Conservation (phyloP, 2,113 vertebrate species). For the Indicator indicator region DNA sequence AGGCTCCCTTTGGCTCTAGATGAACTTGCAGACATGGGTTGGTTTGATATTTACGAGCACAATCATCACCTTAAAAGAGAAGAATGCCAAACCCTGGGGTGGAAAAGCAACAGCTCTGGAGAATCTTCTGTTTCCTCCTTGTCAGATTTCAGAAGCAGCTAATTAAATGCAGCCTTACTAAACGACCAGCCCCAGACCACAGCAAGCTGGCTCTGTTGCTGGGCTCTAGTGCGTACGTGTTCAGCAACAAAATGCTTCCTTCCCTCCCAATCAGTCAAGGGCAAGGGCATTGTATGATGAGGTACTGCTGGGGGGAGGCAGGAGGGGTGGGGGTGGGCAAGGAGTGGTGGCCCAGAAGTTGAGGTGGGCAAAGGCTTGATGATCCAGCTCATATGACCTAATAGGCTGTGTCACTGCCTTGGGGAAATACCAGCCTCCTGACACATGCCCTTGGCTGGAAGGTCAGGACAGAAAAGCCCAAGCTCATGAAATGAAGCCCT, state of each 20-base stretch:
- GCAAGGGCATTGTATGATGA: constrained; percentile 12
- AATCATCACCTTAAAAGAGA: constrained; percentile 12
- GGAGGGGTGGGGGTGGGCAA: neutral
- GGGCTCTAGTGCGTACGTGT: constrained; percentile 16
- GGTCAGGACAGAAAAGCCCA: constrained; percentile 70
- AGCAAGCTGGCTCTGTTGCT: neutral
- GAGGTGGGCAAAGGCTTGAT: constrained; percentile 27
- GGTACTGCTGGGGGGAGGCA: neutral
- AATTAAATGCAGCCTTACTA: constrained; percentile 53
- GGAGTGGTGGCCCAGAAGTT: constrained; percentile 52
- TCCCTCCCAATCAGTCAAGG: constrained; percentile 10
- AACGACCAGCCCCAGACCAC: constrained; percentile 8
- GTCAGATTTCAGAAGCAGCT: constrained; percentile 25
- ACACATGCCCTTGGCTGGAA: constrained; percentile 68
- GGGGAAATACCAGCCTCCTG: constrained; percentile 49
- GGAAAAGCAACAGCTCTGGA: neutral
- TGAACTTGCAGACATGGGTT: neutral
- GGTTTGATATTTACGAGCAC: neutral
- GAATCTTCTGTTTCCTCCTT: constrained; percentile 23
- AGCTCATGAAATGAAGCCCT: constrained; percentile 59
- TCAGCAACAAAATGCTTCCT: constrained; percentile 55
- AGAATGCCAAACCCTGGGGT: neutral
- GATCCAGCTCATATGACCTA: constrained; percentile 52
- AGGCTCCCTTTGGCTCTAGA: neutral
- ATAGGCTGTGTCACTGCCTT: constrained; percentile 68